phyloP scores from a whole-genome alignment of 1,140 invertebrate species.

The Calycopis cecrops region DNA sequence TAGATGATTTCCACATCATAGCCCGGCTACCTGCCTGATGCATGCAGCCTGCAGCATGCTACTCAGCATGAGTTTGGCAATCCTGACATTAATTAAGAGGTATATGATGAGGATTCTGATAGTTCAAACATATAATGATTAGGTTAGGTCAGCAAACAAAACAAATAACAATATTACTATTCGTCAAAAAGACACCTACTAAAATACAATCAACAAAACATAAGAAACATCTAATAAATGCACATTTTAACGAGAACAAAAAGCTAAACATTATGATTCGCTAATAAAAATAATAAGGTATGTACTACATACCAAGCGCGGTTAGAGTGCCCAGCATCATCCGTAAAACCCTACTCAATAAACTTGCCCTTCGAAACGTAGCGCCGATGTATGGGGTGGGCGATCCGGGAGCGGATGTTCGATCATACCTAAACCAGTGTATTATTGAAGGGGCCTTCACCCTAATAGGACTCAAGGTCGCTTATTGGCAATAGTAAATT shows the following conservation, averaged over 20 bases:
- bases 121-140: too few relatives aligned
- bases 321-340: not conserved
- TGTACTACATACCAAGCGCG: slow-evolving; percentile 1
- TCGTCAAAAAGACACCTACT: too few relatives aligned
- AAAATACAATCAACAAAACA: not conserved
- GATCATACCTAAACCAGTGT: slow-evolving; percentile 29
- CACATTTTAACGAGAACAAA: too few relatives aligned
- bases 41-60: too few relatives aligned
- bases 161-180: too few relatives aligned
- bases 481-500: not conserved
- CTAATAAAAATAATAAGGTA: not conserved
- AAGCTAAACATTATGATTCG: too few relatives aligned
- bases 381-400: slow-evolving; percentile 21
- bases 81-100: too few relatives aligned
- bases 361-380: slow-evolving; percentile 10
- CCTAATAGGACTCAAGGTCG: slow-evolving; percentile 21
- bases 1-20: too few relatives aligned
- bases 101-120: too few relatives aligned
- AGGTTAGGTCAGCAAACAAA: too few relatives aligned
- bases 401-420: slow-evolving; percentile 29
- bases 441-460: slow-evolving; percentile 25
- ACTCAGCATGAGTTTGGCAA: too few relatives aligned
- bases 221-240: not conserved
- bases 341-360: slow-evolving; percentile 1
- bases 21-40: too few relatives aligned